A percentile compares a stretch with the other conserved stretches of the same genome.
Conservation (phyloP, 2,113 vertebrate species). For the Rattus rattus region DNA sequence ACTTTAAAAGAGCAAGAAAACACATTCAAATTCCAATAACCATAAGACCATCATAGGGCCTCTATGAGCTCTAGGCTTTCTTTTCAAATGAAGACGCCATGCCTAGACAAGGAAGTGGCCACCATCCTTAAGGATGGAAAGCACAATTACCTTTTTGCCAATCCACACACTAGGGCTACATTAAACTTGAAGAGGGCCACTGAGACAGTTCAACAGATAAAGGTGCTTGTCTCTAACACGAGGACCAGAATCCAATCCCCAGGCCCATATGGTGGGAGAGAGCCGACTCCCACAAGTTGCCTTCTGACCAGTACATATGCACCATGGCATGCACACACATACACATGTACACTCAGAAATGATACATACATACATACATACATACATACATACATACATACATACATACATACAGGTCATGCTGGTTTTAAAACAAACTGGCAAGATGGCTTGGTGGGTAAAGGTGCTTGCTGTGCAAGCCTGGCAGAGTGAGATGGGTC, state of each 20-base stretch:
- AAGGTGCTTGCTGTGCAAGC: neutral
- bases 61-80: neutral
- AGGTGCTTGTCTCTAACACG: neutral
- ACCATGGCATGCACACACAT: neutral
- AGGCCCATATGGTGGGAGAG: neutral
- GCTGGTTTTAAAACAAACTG: neutral
- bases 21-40: conserved; percentile 23
- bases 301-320: neutral
- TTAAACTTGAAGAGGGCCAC: neutral
- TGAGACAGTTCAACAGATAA: neutral
- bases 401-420: neutral
- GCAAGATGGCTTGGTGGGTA: neutral
- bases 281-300: neutral
- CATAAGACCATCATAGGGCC: neutral
- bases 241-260: neutral
- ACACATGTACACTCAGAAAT: neutral
- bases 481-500: neutral
- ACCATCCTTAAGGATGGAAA: neutral
- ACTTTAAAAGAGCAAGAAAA: neutral
- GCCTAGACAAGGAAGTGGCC: neutral
- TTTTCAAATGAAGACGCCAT: neutral
- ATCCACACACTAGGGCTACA: neutral
- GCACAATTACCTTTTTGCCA: neutral
- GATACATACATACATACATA: neutral
- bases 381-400: neutral